Base-by-base conservation (phyloP, 2,888 invertebrate species). In the Xylota sylvarum region DNA sequence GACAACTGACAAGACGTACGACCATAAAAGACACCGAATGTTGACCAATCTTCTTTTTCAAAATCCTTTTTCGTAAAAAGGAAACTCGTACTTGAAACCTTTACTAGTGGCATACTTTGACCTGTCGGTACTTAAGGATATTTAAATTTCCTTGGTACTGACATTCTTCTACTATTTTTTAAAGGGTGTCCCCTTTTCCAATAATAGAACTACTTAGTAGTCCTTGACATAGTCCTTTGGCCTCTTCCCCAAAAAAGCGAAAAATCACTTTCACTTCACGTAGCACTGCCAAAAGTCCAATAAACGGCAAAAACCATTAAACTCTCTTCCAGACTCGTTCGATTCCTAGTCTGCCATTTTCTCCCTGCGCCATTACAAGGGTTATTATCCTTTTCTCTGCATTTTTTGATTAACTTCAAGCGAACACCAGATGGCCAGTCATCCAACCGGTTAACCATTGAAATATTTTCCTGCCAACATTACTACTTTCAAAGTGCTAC, bases 351-450 rank as follows among this genome's bases (percentile, higher is more conserved):
- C 48, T 64, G 37, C 30, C 32, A n/a, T 70, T 70, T 10, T 17
- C 35, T 17, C 17, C 37, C 48, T 40, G 19, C 35, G 48, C 79
- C 40, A 73, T 80, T 80, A 72, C 72, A 80, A 58, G 73, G 67
- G 74, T 48, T 62, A 74, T 69, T 76, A 81, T 74, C 69, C 67
- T 30, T 55, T 72, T 82, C 23, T 14, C 0, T 56, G 40, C 67
- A 67, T 37, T 67, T 67, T 65, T 72, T 76, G 70, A 77, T 77
- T 64, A 74, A 74, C 74, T 74, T 55, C 46, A 62, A 37, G 37
- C 30, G n/a, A 69, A 60, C 10, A 30, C 62, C 74, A 76, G 81
- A 81, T 76, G 81, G 74, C 64, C 52, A 37, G 52, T 17, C 10
- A 67, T 32, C 52, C 67, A 65, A 55, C 67, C 48, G 73, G 60